Percentiles rank a stretch among this genome's conserved stretches.
phyloP scores from a whole-genome alignment of 2,797 vertebrate genomes.

The Darevskia nairensis region DNA sequence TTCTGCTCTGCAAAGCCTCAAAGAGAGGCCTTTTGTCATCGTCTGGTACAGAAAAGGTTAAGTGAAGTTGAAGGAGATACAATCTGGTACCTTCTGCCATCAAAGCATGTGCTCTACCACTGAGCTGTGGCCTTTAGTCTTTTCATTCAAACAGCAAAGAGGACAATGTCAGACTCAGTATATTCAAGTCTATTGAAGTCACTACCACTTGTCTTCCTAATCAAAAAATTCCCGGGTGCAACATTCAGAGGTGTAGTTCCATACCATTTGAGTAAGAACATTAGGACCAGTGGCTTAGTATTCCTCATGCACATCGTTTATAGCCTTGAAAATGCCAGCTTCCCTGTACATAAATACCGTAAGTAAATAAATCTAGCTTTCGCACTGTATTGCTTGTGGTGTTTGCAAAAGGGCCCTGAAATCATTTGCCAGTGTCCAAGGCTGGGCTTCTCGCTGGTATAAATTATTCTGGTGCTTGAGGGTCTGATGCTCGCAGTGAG shows the following conservation, averaged over 20 bases:
- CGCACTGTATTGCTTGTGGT: background rate
- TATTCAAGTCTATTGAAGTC: too few species aligned
- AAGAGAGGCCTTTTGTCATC: too few species aligned
- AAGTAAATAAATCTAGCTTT: background rate
- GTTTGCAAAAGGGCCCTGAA: background rate
- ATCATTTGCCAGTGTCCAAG: background rate
- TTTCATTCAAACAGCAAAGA: too few species aligned
- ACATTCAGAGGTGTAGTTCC: background rate
- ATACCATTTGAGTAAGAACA: background rate
- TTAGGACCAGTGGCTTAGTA: background rate
- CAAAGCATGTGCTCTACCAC: too few species aligned
- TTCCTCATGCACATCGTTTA: background rate
- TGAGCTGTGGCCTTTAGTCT: too few species aligned
- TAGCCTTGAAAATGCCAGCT: background rate
- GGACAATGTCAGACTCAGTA: too few species aligned
- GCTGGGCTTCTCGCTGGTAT: background rate
- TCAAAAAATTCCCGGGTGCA: background rate
- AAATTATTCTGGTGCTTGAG: background rate
- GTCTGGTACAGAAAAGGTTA: too few species aligned
- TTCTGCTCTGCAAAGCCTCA: too few species aligned
- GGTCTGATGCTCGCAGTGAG: background rate
- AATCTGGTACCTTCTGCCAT: too few species aligned
- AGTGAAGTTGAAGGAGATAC: too few species aligned
- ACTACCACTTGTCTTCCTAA: too few species aligned
- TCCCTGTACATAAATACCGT: background rate